These are phyloP conservation scores for Mylabris sibirica DNA, from an alignment of 2,888 invertebrate species.

Conservation along the genomic window DNA sequence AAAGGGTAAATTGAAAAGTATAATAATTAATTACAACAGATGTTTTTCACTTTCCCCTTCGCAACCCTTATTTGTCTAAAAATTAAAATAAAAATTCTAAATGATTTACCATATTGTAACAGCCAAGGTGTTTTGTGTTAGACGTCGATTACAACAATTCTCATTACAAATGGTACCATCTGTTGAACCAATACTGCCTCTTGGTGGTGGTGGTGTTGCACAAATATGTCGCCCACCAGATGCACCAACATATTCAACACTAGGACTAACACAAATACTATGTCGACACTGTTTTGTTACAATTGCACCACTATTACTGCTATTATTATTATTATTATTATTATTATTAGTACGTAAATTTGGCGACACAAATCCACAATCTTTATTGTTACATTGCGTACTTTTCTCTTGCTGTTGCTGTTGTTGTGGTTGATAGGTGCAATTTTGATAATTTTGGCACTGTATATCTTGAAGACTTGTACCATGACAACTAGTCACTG, in stretches of 20 bases:
- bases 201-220: conserved; percentile 58
- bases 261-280: conserved; percentile 62
- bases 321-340: conserved; percentile 3
- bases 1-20: background rate
- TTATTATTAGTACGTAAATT: conserved; percentile 39
- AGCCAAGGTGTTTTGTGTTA: conserved; percentile 52
- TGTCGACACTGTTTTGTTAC: conserved; percentile 55
- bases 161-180: conserved; percentile 52
- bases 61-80: background rate
- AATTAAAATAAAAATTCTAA: background rate
- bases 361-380: conserved; percentile 51
- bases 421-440: conserved; percentile 25
- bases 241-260: conserved; percentile 70
- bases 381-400: conserved; percentile 57
- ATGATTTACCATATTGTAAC: conserved; percentile 61
- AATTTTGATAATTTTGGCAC: conserved; percentile 57
- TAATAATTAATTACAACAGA: background rate
- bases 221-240: conserved; percentile 68
- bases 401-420: conserved; percentile 58
- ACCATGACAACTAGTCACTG: conserved; percentile 57
- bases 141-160: conserved; percentile 52
- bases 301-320: conserved; percentile 22
- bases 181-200: conserved; percentile 52
- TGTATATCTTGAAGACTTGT: conserved; percentile 55
- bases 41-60: background rate